phyloP scores from a whole-genome alignment of 2,888 invertebrate genomes.

The Amphipoea oculea region DNA sequence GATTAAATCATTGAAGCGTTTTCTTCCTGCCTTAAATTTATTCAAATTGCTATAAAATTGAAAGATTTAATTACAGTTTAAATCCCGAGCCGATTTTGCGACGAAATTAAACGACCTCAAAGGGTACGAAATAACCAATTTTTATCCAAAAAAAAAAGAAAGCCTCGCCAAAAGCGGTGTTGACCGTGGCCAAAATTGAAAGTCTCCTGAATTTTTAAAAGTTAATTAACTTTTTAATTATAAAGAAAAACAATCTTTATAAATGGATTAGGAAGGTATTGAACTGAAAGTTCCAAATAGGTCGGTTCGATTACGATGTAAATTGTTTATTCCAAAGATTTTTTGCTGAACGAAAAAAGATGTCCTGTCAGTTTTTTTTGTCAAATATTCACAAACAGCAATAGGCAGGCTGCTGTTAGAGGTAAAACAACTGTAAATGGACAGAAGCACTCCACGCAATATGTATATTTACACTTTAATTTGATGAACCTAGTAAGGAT shows the following conservation, averaged over 20 bases:
- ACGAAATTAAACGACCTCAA: constrained; percentile 32
- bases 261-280: constrained; percentile 33
- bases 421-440: not conserved
- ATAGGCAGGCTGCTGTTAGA: not conserved
- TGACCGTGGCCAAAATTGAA: constrained; percentile 38
- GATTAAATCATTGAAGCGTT: not conserved
- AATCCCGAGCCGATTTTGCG: constrained; percentile 8
- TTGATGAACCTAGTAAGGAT: too few species aligned
- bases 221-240: constrained; percentile 52
- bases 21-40: not conserved
- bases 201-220: constrained; percentile 41
- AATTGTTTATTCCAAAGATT: not conserved
- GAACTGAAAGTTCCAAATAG: not conserved
- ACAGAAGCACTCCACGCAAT: too few species aligned
- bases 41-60: constrained; percentile 3
- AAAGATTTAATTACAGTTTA: not conserved
- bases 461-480: too few species aligned
- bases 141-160: constrained; percentile 6
- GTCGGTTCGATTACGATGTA: not conserved
- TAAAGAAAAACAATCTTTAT: constrained; percentile 28
- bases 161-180: not conserved
- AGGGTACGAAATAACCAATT: constrained; percentile 38
- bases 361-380: not conserved
- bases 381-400: not conserved
- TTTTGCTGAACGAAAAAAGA: not conserved